Percentiles rank a stretch among this genome's conserved stretches.
These are phyloP conservation scores for Metridium senile DNA, from an alignment of 92 coral and sea anemone genomes.

Conservation along the genomic window DNA sequence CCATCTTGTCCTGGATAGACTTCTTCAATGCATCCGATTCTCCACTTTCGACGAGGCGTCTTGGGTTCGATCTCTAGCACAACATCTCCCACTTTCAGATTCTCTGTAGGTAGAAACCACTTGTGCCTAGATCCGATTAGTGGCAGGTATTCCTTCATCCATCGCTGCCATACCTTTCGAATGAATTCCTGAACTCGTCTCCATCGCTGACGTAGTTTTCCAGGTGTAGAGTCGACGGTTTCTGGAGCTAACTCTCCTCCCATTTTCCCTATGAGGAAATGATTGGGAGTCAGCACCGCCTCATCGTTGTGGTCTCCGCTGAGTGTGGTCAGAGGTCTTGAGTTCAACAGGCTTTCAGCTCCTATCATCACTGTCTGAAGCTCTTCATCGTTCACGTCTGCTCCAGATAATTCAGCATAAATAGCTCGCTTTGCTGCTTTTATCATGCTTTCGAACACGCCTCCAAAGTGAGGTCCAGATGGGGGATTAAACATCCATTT, in stretches of 20 bases:
- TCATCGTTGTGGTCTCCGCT: conserved; percentile 60
- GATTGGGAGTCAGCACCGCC: conserved; percentile 55
- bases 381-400: conserved; percentile 20
- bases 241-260: conserved; percentile 71
- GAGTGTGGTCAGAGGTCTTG: conserved; percentile 45
- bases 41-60: no score
- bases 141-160: conserved; percentile 60
- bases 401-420: conserved; percentile 21
- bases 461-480: no score
- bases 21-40: no score
- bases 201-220: conserved; percentile 50
- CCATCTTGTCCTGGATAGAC: no score
- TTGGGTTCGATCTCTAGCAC: no score
- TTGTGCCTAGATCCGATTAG: conserved; percentile 45
- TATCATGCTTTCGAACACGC: no score
- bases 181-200: conserved; percentile 59
- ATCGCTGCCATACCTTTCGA: no score
- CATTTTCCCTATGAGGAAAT: conserved; percentile 57
- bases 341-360: conserved; percentile 20
- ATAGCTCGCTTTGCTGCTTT: no score
- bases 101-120: no score
- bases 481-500: no score
- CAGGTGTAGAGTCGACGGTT: conserved; percentile 51
- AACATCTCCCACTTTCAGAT: no score
- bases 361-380: conserved; percentile 16